These are phyloP conservation scores for Ageneiosus marmoratus DNA, from an alignment of 2,113 vertebrate genomes.

Conservation along the genomic window DNA sequence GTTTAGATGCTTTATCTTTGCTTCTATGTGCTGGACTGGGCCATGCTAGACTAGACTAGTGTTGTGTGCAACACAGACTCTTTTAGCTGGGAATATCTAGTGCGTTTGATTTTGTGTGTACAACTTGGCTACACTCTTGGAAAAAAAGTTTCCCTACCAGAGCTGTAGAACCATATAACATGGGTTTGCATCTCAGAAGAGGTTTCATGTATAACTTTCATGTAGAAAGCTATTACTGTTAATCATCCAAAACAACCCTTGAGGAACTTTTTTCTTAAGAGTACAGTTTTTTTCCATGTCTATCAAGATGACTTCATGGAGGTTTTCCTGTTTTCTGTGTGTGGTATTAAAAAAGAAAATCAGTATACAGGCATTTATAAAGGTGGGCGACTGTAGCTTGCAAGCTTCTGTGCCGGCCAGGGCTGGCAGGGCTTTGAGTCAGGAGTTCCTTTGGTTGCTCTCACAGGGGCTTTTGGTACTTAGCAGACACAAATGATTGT, in stretches of 20 bases:
- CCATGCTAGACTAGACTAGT: background rate
- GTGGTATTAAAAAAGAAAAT: background rate
- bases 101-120: background rate
- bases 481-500: constrained; percentile 17
- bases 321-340: background rate
- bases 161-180: background rate
- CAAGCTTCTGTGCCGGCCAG: constrained; percentile 7
- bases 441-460: constrained; percentile 15
- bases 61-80: background rate
- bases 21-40: background rate
- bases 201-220: background rate
- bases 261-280: background rate
- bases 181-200: background rate
- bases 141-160: background rate
- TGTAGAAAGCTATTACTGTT: constrained; percentile 3
- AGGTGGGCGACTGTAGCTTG: background rate
- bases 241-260: background rate
- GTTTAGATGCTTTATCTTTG: background rate
- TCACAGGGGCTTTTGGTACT: constrained; percentile 2
- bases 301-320: background rate
- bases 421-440: background rate
- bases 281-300: background rate
- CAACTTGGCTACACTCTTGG: background rate
- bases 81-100: background rate
- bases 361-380: background rate